Base-by-base conservation (phyloP, 2,797 vertebrate species). In the Xenopus petersii region DNA sequence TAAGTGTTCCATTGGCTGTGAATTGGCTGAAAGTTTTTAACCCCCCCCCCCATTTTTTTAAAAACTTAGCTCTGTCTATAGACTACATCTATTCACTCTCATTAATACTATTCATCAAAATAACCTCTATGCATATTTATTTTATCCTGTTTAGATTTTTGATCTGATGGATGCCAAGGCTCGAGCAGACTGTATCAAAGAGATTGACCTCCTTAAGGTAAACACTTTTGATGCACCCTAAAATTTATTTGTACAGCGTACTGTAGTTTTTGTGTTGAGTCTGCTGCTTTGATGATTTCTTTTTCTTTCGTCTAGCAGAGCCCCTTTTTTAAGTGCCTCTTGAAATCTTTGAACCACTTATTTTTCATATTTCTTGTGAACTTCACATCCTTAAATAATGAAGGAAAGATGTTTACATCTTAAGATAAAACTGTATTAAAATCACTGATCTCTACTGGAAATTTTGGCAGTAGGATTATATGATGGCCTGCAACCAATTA, bases 151-250 rank as follows among this genome's bases (percentile, higher is more conserved):
- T 84, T 88, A 99, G 97, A 99, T 98, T 96, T 99, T 98, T 92
- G 94, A 99, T 91, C 94, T 99, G 93, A 98, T 99, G 97, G 97
- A 99, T 93, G 96, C 96, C 91, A 99, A 99, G 92, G 97, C 96
- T 84, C 95, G 95, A 89, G 95, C 96, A 90, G 97, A 99, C 91
- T 98, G 97, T 93, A 98, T 99, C 93, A 99, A 99, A 94, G 96
- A 98, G 93, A 99, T 98, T 91, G 97, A 99, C 92, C 97, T 99
- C 89, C 95, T 99, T 83, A 98, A 98, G 96, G 97, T 99, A 97
- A 95, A 86, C 88, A 81, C 86, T 87, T 85, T 68, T 74, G 71
- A 74, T 69, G 67, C 30, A 85, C 54, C 62, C 61, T 64, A 73
- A 69, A 54, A 65, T 74, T 71, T 79, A 71, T 79, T 79, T 74